Base-by-base conservation (phyloP, 1,140 invertebrate genomes). In the Kradibia gibbosae region DNA sequence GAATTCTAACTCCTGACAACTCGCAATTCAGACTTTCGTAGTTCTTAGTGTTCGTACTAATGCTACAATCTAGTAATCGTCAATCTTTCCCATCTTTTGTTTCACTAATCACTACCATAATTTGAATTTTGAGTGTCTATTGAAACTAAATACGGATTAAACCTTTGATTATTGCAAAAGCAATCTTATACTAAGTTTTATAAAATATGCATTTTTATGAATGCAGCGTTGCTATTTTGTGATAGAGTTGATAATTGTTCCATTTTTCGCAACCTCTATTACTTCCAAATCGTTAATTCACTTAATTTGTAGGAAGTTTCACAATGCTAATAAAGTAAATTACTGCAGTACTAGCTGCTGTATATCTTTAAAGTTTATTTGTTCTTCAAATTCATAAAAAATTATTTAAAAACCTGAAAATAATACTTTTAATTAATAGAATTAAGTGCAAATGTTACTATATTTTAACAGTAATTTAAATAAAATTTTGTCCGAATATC, bases 201-300 rank as follows among this genome's bases (percentile, higher is more conserved):
- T 50, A 22, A n/a, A 25, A 62, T 53, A 34, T 75, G 39, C 42
- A 72, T 72, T 13, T 53, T 13, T 78, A 55, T 74, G 20, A 31
- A 72, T 13, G 22, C n/a, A 4, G 28, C 34, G 48, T 31, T 4
- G n/a, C 28, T 65, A 22, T 25, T 70, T 78, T 78, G 36, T 79
- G 71, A n/a, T n/a, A n/a, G n/a, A n/a, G 50, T 71, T 31, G 53
- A 22, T 78, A 78, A 78, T 78, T 42, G 42, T n/a, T 72, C 67
- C 48, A 50, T 71, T 79, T 72, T 72, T 50, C 67, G 55, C 50
- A 55, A 72, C 53, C 25, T 55, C 67, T 50, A 39, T 45, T 45
- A n/a, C 17, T 22, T 42, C 39, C 72, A 36, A 57, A 34, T 75
- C n/a, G 25, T 31, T 55, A 45, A 4, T 34, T 53, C 50, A 20